phyloP scores from a whole-genome alignment of 2,797 vertebrate genomes.

The Danio albolineatus region DNA sequence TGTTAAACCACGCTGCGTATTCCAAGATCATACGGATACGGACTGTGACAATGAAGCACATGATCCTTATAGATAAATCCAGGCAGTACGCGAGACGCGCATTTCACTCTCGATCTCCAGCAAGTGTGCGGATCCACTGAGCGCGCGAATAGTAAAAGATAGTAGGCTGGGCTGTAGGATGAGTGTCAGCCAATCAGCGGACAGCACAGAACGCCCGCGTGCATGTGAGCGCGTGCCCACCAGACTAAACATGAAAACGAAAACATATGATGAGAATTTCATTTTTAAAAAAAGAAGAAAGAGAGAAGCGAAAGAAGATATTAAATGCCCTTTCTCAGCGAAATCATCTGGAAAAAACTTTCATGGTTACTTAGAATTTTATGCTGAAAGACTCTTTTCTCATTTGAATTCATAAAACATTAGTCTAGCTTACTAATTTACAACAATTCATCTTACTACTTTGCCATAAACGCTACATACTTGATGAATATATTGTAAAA shows the following conservation, averaged over 20 bases:
- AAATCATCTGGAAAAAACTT: neutral
- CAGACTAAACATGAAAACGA: neutral
- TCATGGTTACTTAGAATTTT: neutral
- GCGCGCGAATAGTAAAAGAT: constrained; percentile 34
- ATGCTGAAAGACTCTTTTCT: neutral
- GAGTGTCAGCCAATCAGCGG: constrained; percentile 73
- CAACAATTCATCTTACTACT: too few species aligned
- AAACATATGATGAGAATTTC: neutral
- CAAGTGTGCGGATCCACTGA: constrained; percentile 5
- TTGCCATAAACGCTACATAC: too few species aligned
- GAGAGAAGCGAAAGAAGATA: constrained; percentile 9
- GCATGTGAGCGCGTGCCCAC: neutral
- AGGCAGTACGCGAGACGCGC: neutral
- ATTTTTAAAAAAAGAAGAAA: neutral
- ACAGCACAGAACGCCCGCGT: constrained; percentile 4
- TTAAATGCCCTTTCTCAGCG: neutral
- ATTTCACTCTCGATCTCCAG: neutral
- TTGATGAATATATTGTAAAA: too few species aligned
- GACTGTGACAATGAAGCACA: neutral
- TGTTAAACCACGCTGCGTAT: neutral
- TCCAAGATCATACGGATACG: neutral
- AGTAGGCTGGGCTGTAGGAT: constrained; percentile 38
- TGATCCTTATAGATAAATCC: constrained; percentile 30
- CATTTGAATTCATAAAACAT: too few species aligned
- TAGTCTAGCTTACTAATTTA: too few species aligned